phyloP scores from a whole-genome alignment of 2,797 vertebrate species.

The Coregonus sp. region DNA sequence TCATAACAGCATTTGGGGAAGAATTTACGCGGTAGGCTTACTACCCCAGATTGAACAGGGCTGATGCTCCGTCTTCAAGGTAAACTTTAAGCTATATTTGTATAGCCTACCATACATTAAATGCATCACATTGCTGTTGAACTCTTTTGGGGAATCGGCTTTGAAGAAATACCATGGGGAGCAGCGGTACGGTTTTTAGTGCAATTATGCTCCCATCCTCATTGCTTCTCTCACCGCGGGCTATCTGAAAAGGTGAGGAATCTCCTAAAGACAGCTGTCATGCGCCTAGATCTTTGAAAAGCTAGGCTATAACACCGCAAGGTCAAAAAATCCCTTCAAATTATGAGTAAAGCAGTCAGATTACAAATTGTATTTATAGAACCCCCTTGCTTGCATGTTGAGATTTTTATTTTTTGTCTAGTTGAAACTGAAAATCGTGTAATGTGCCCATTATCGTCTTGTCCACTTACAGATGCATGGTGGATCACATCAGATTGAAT shows the following conservation, averaged over 20 bases:
- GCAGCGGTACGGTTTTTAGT: slow-evolving; percentile 4
- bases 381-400: neutral
- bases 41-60: slow-evolving; percentile 61
- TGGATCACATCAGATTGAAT: slow-evolving; percentile 4
- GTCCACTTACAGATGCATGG: slow-evolving; percentile 1
- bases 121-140: slow-evolving; percentile 14
- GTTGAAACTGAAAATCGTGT: neutral
- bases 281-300: slow-evolving; percentile 1
- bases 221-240: slow-evolving; percentile 52
- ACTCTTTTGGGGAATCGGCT: slow-evolving; percentile 47
- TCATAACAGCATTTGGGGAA: slow-evolving; percentile 46
- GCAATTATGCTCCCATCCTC: slow-evolving; percentile 39
- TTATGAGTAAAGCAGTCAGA: neutral
- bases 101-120: neutral
- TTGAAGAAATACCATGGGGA: slow-evolving; percentile 24
- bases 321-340: slow-evolving; percentile 4
- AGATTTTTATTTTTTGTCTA: neutral
- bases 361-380: neutral
- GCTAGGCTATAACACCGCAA: slow-evolving; percentile 3
- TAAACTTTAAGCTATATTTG: slow-evolving; percentile 63
- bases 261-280: slow-evolving; percentile 34
- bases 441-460: neutral
- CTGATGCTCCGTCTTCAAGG: slow-evolving; percentile 75
- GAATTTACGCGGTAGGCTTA: slow-evolving; percentile 40
- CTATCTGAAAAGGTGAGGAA: slow-evolving; percentile 36